Evolutionary conservation across 2,113 vertebrate genomes (phyloP).

Genomic region (Promerops cafer): DNA sequence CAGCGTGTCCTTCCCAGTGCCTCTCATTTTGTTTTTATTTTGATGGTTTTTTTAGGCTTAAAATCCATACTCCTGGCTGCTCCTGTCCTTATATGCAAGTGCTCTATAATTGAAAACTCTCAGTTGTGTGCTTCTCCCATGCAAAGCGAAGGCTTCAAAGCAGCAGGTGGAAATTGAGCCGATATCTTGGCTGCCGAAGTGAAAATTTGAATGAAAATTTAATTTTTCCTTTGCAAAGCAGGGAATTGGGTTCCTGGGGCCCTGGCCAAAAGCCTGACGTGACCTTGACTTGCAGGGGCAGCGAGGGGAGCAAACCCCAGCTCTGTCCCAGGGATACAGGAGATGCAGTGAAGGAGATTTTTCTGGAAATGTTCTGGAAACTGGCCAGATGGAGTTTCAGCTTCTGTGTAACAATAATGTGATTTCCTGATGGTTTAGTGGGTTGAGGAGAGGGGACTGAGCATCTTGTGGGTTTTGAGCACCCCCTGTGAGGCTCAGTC

Average conservation of each 20-base stretch:
- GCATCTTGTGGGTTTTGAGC: background rate
- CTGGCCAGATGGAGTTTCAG: constrained; percentile 3
- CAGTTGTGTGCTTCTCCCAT: background rate
- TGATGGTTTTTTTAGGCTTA: background rate
- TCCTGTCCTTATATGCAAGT: background rate
- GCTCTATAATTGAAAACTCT: constrained; percentile 49
- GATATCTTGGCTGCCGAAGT: background rate
- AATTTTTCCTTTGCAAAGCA: background rate
- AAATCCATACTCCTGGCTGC: background rate
- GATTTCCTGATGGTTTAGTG: background rate
- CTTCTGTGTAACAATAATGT: background rate
- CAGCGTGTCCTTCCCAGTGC: accelerated
- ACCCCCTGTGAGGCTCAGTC: accelerated
- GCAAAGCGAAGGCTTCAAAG: background rate
- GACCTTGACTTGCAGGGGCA: background rate
- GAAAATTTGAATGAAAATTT: constrained; percentile 43
- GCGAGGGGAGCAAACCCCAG: background rate
- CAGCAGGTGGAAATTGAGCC: constrained; percentile 61
- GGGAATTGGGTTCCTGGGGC: background rate
- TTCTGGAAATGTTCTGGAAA: background rate
- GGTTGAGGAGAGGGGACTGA: background rate
- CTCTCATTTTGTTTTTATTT: background rate
- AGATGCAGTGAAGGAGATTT: background rate
- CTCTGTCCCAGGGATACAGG: background rate
- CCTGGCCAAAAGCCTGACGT: accelerated